phyloP scores from a whole-genome alignment of 2,888 invertebrate genomes.

The Drosophila demipolita region DNA sequence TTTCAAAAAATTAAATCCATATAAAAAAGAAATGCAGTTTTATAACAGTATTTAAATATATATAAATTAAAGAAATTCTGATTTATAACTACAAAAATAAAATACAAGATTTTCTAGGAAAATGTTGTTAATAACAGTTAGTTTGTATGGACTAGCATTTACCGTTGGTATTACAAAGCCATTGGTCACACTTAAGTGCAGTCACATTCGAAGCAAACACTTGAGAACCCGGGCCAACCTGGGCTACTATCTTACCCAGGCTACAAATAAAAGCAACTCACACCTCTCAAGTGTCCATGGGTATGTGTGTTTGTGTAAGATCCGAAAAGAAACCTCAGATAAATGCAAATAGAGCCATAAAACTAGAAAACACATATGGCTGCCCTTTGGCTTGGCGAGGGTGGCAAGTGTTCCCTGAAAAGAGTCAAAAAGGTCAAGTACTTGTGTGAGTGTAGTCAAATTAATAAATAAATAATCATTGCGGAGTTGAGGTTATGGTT shows the following conservation, averaged over 20 bases:
- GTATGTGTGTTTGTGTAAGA: conserved; percentile 58
- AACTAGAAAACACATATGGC: conserved; percentile 40
- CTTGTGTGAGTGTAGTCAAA: conserved; percentile 17
- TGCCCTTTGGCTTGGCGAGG: conserved; percentile 26
- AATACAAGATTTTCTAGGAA: neutral
- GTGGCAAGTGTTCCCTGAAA: conserved; percentile 65
- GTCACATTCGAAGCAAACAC: conserved; percentile 20
- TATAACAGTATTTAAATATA: neutral
- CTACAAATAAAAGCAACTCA: conserved; percentile 35
- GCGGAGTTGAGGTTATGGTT: neutral
- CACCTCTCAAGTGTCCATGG: conserved; percentile 35
- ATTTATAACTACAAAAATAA: neutral
- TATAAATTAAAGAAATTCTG: neutral
- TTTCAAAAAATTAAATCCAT: too few species aligned
- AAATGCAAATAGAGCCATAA: conserved; percentile 66
- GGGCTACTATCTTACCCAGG: conserved; percentile 12
- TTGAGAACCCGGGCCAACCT: conserved; percentile 27
- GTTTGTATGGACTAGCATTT: neutral
- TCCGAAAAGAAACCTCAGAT: conserved; percentile 32
- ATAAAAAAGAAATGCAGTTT: neutral
- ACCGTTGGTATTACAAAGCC: neutral
- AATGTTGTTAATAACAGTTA: neutral
- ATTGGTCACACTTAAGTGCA: conserved; percentile 30
- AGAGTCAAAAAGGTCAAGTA: conserved; percentile 59
- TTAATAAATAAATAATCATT: conserved; percentile 30